These are phyloP conservation scores for Murina feae DNA, from an alignment of 2,113 vertebrate species.

Conservation along the genomic window DNA sequence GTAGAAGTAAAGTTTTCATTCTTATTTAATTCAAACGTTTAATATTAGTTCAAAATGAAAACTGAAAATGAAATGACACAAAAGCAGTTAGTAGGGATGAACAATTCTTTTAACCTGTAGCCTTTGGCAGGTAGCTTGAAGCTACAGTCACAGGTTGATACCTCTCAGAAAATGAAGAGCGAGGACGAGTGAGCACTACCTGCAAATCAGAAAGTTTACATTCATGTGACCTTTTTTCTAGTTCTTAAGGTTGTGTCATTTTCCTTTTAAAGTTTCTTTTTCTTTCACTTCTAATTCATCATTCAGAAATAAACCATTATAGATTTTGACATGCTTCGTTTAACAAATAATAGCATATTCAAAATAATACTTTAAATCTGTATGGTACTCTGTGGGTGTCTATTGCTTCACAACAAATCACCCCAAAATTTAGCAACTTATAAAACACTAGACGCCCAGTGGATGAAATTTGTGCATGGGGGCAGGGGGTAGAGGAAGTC, in stretches of 20 bases:
- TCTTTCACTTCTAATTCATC: background rate
- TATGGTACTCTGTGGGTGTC: background rate
- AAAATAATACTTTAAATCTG: background rate
- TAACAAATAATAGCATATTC: background rate
- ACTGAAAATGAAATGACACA: background rate
- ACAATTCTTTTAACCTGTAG: background rate
- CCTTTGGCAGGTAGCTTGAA: background rate
- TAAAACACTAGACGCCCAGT: background rate
- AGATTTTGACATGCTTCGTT: background rate
- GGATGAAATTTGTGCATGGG: no score
- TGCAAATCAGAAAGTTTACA: background rate
- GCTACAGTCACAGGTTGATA: background rate
- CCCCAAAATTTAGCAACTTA: background rate
- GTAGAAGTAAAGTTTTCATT: constrained; percentile 26
- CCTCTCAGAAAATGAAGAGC: background rate
- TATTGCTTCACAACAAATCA: background rate
- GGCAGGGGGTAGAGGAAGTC: fast-evolving
- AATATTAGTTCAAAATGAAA: constrained; percentile 46
- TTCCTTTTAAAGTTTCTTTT: background rate
- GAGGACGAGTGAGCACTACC: background rate
- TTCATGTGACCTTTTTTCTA: background rate
- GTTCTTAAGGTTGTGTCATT: background rate
- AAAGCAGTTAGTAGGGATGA: background rate
- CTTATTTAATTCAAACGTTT: constrained; percentile 55
- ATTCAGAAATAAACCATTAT: background rate